A percentile compares a stretch with the other conserved stretches of the same genome.
These are phyloP conservation scores for Paralvinella palmiformis DNA, from an alignment of 1,140 invertebrate species.

Conservation along the genomic window DNA sequence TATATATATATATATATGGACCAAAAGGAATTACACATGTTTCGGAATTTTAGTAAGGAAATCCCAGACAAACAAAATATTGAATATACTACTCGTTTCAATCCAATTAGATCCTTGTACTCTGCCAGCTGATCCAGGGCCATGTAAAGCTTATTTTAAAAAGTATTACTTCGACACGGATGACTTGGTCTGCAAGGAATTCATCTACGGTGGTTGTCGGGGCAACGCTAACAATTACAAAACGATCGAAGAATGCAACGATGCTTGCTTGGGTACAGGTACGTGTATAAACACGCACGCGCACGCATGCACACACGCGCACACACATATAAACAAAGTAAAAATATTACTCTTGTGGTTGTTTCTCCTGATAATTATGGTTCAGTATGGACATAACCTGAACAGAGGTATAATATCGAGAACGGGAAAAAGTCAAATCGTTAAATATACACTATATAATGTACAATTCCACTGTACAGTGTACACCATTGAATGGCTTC, in stretches of 20 bases:
- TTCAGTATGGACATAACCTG: too few relatives aligned
- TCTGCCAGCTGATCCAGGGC: conserved; percentile 54
- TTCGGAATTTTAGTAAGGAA: neutral
- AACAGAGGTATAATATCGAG: too few relatives aligned
- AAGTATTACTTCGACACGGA: conserved; percentile 53
- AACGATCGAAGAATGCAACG: conserved; percentile 49
- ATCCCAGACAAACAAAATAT: neutral
- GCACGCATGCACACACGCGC: too few relatives aligned
- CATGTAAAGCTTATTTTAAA: conserved; percentile 28
- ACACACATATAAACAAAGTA: too few relatives aligned
- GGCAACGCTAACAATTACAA: conserved; percentile 58
- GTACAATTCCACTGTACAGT: too few relatives aligned
- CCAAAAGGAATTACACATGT: neutral
- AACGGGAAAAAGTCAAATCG: too few relatives aligned
- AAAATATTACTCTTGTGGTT: too few relatives aligned
- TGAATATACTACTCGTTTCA: neutral
- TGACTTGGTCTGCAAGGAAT: conserved; percentile 50
- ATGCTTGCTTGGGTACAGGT: too few relatives aligned
- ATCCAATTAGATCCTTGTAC: neutral
- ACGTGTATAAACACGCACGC: too few relatives aligned
- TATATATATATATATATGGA: neutral
- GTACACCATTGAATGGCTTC: too few relatives aligned
- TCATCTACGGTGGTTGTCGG: conserved; percentile 57
- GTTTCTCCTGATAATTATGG: too few relatives aligned
- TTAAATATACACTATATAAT: too few relatives aligned